Conservation (phyloP, 2,113 vertebrate genomes). For the Ascaphus truei region DNA sequence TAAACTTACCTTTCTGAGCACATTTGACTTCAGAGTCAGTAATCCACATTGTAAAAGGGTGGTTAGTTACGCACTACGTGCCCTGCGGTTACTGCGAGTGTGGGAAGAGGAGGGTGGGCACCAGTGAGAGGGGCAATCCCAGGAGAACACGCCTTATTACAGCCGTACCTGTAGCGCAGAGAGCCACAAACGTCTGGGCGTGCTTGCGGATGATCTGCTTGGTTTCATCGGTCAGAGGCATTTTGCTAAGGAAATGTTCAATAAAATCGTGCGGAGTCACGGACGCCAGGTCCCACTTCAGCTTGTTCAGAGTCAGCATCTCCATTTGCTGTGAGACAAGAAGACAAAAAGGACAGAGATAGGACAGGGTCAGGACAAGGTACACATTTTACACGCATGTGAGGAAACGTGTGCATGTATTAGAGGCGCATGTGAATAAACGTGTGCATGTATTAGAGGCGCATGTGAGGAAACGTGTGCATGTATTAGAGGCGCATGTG, state of each 20-base stretch:
- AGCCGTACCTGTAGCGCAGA: conserved; percentile 90
- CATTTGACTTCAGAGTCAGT: conserved; percentile 18
- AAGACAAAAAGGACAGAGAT: neutral
- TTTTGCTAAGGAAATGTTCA: conserved; percentile 94
- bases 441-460: too few relatives aligned
- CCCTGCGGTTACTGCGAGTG: neutral
- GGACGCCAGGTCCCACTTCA: conserved; percentile 96
- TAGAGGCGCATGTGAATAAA: too few relatives aligned
- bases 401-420: too few relatives aligned
- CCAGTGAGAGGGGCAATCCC: conserved; percentile 18
- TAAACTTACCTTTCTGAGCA: conserved; percentile 15
- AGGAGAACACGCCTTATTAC: conserved; percentile 46
- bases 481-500: too few relatives aligned
- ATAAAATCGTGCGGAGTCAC: conserved; percentile 96
- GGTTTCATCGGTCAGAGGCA: conserved; percentile 82
- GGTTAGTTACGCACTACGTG: conserved; percentile 11
- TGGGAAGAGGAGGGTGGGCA: conserved; percentile 19
- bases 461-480: too few relatives aligned
- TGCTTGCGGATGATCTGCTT: conserved; percentile 95
- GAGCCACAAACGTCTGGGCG: conserved; percentile 94
- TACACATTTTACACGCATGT: too few relatives aligned
- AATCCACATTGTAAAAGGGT: conserved; percentile 46
- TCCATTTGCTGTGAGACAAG: conserved; percentile 85
- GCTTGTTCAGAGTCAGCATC: conserved; percentile 90
- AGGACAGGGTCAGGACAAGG: conserved; percentile 14